Evolutionary conservation across 2,888 invertebrate genomes (phyloP).

Genomic region (Glaucopsyche alexis): DNA sequence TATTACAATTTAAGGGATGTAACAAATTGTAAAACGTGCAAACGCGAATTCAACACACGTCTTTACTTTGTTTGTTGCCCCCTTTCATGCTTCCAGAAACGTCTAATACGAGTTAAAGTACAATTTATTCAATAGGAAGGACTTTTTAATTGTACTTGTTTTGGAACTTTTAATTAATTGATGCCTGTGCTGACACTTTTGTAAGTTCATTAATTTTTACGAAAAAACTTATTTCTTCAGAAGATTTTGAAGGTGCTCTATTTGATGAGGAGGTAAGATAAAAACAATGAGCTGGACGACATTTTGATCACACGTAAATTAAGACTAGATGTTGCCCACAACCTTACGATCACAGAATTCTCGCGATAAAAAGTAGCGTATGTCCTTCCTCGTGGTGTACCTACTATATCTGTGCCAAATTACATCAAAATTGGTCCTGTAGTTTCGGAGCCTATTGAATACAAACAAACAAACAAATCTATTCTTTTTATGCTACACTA

Average conservation of each 20-base stretch:
- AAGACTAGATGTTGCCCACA: too few species aligned
- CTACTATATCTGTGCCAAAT: too few species aligned
- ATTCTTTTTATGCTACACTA: too few species aligned
- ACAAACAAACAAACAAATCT: too few species aligned
- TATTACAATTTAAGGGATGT: constrained; percentile 76
- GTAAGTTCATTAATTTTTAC: not conserved
- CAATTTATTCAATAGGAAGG: constrained; percentile 33
- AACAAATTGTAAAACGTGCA: constrained; percentile 75
- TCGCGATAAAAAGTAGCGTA: too few species aligned
- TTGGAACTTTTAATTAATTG: constrained; percentile 16
- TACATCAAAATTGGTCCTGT: too few species aligned
- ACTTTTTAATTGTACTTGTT: constrained; percentile 42
- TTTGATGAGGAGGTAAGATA: not conserved
- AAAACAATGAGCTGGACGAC: not conserved
- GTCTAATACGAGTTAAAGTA: constrained; percentile 50
- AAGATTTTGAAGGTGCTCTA: not conserved
- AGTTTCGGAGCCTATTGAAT: too few species aligned
- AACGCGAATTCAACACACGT: constrained; percentile 70
- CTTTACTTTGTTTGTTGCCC: constrained; percentile 63
- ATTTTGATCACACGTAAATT: not conserved
- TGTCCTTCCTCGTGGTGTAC: too few species aligned
- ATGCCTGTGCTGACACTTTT: not conserved
- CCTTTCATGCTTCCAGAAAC: constrained; percentile 59
- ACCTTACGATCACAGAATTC: too few species aligned
- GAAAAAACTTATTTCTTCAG: not conserved